Percentiles rank a stretch among this genome's conserved stretches.
Conservation (phyloP, 2,113 vertebrate species). For the Ceratotherium simum region DNA sequence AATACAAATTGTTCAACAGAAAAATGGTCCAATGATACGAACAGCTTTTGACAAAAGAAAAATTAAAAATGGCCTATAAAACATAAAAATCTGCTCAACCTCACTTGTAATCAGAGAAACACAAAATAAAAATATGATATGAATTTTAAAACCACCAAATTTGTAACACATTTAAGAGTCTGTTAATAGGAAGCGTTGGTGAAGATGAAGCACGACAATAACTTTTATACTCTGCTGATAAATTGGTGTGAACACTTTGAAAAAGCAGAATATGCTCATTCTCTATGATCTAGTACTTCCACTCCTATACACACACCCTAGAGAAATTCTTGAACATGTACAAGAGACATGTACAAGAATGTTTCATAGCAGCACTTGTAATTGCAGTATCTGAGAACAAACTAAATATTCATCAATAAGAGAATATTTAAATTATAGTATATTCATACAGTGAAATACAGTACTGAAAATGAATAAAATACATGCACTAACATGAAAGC, state of each 20-base stretch:
- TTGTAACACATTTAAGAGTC: conserved; percentile 1
- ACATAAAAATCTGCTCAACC: neutral
- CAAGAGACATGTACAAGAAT: neutral
- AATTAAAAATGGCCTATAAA: conserved; percentile 15
- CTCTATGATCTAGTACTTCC: neutral
- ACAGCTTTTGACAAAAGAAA: neutral
- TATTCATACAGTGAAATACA: neutral
- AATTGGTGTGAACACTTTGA: neutral
- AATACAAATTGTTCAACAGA: neutral
- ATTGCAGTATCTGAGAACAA: conserved; percentile 5
- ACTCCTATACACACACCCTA: neutral
- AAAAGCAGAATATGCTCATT: conserved; percentile 4
- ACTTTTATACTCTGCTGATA: neutral
- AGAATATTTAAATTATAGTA: neutral
- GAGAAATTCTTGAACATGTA: conserved; percentile 1
- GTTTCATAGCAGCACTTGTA: conserved; percentile 3
- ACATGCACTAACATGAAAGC: neutral
- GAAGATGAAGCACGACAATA: conserved; percentile 6
- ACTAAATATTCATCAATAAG: neutral
- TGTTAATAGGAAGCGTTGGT: conserved; percentile 25
- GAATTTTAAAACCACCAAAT: conserved; percentile 26
- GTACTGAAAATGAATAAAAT: conserved; percentile 13
- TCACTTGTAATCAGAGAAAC: conserved; percentile 45
- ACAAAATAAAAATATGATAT: conserved; percentile 24
- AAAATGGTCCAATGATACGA: neutral